phyloP scores from a whole-genome alignment of 2,797 vertebrate species.

The Aphelocoma californica region DNA sequence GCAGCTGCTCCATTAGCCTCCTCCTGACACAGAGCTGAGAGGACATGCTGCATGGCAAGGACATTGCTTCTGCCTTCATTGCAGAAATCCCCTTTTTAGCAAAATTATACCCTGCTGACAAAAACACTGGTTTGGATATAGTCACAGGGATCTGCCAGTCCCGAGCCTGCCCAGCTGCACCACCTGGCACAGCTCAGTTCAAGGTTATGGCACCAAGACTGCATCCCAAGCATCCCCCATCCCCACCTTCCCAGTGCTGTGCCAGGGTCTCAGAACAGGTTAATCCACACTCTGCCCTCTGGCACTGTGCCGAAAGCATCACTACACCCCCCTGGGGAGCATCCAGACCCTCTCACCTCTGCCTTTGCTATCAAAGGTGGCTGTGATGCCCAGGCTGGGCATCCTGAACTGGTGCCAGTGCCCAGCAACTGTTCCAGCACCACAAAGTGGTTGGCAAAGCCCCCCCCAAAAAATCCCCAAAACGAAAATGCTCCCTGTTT shows the following conservation, averaged over 20 bases:
- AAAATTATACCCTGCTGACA: not conserved
- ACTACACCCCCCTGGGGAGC: accelerated
- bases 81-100: not conserved
- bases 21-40: accelerated
- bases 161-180: accelerated
- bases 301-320: accelerated
- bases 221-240: accelerated
- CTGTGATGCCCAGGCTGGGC: accelerated
- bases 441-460: accelerated
- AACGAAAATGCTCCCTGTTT: not conserved
- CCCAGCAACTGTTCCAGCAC: not conserved
- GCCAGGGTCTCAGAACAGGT: not conserved
- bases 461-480: not conserved
- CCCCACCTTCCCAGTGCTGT: not conserved
- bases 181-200: not conserved
- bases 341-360: not conserved
- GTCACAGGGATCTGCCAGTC: not conserved
- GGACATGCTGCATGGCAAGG: not conserved
- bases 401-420: not conserved
- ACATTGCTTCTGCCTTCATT: not conserved
- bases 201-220: not conserved
- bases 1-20: not conserved
- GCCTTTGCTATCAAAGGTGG: not conserved
- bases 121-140: not conserved
- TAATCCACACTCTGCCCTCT: not conserved